Base-by-base conservation (phyloP, 2,797 vertebrate genomes). In the Tympanoctomys barrerae region DNA sequence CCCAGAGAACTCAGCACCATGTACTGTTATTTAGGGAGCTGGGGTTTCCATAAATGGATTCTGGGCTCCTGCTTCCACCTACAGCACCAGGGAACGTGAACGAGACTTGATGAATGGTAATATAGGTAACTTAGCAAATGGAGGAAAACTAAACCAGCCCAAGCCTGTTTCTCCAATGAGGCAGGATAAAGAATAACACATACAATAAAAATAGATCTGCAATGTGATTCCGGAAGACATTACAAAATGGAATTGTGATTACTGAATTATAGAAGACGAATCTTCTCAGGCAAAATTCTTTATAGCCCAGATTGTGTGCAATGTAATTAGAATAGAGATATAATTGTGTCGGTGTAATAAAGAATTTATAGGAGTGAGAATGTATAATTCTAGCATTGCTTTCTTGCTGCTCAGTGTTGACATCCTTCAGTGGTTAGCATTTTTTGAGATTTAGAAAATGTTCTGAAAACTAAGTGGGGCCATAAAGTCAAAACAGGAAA, bases 391-490 rank as follows among this genome's bases (percentile, higher is more conserved):
- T 77, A 52, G 46, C 62, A 85, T 85, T 73, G 54, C 89, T 96
- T 96, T 90, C 59, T 92, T 39, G 61, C 90, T 78, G 83, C 87
- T 92, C 79, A 89, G 6, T 71, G 59, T 90, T 87, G 31, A 80
- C 59, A 86, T 96, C 73, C 57, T 92, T 88, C 54, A 82, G 81
- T 39, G 31, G 87, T 90, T 88, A 88, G 79, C 68, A 82, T 86
- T 88, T 92, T 94, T 94, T 92, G 87, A 96, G 93, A 96, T 94
- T 97, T 92, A 94, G 89, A 92, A 94, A 96, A 96, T 92, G 95
- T 96, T 96, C 82, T 95, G 46, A 96, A 95, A 96, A 92, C 89
- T 88, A 95, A 97, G 91, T 94, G 89, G 42, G 79, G 75, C 96
- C 73, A 82, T 92, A 88, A 96, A 90, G 87, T 90, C 89, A 94